Evolutionary conservation across 1,140 invertebrate genomes (phyloP).

Genomic region (Zaprionus capensis): DNA sequence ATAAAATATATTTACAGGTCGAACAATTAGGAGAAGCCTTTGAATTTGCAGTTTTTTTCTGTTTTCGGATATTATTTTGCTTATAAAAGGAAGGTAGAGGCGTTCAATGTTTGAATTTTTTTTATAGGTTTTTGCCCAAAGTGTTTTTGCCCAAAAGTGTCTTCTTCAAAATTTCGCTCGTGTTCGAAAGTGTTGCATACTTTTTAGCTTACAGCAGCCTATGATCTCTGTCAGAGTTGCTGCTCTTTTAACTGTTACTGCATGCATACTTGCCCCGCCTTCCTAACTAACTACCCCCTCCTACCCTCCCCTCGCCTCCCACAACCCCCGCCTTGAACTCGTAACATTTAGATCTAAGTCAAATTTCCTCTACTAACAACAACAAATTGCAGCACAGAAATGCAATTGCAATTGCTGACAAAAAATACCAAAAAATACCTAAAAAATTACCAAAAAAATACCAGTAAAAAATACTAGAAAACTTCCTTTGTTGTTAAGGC

Average conservation of each 20-base stretch:
- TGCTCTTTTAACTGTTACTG: background rate
- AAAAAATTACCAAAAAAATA: slow-evolving; percentile 23
- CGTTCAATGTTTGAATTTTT: background rate
- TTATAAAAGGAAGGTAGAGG: too few species aligned
- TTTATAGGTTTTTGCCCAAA: background rate
- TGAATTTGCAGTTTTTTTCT: background rate
- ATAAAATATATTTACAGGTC: too few species aligned
- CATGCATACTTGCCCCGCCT: slow-evolving; percentile 8
- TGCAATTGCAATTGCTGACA: slow-evolving; percentile 3
- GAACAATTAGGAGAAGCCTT: background rate
- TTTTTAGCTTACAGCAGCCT: background rate
- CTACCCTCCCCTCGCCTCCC: background rate
- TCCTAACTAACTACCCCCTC: too few species aligned
- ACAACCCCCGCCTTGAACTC: background rate
- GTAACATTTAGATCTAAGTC: slow-evolving; percentile 33
- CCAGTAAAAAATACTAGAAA: slow-evolving; percentile 20
- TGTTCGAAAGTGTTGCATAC: slow-evolving; percentile 2
- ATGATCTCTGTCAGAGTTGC: background rate
- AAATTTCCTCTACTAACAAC: slow-evolving; percentile 38
- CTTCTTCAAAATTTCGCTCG: background rate
- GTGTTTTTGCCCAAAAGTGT: background rate
- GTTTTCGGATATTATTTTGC: background rate
- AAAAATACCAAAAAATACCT: slow-evolving; percentile 16
- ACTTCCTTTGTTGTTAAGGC: slow-evolving; percentile 45
- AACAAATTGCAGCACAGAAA: slow-evolving; percentile 11